Evolutionary conservation across 2,797 vertebrate genomes (phyloP).

Genomic region (Pseudochaenichthys georgianus): DNA sequence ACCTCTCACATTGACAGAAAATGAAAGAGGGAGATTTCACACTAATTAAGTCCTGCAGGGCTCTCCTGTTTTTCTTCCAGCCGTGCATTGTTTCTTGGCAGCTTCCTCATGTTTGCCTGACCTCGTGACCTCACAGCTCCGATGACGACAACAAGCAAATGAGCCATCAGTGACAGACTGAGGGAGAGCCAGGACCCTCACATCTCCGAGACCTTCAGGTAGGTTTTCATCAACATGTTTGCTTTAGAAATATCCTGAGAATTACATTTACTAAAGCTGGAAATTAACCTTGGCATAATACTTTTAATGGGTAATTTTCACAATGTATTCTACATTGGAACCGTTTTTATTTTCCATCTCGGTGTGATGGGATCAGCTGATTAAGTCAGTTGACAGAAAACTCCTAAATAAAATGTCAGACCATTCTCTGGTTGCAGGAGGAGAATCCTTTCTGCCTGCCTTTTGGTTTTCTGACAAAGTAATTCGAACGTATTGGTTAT

Average conservation of each 20-base stretch:
- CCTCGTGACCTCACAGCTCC: constrained; percentile 64
- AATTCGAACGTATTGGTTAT: neutral
- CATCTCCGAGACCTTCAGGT: neutral
- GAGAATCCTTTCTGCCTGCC: neutral
- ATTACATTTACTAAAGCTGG: neutral
- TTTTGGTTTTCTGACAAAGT: neutral
- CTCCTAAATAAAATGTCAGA: neutral
- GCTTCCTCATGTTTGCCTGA: constrained; percentile 71
- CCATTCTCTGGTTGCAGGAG: neutral
- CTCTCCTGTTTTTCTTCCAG: constrained; percentile 17
- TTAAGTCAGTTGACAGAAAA: neutral
- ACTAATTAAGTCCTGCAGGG: constrained; percentile 75
- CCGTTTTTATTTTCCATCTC: neutral
- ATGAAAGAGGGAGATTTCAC: constrained; percentile 67
- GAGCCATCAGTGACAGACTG: constrained; percentile 56
- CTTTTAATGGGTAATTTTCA: neutral
- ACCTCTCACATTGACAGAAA: constrained; percentile 46
- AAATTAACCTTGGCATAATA: neutral
- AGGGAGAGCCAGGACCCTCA: constrained; percentile 24
- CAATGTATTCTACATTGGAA: neutral
- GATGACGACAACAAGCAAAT: constrained; percentile 70
- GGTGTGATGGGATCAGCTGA: neutral
- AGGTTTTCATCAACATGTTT: neutral
- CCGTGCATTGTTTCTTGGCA: constrained; percentile 54
- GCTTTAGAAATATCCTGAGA: neutral